Conservation (phyloP, 2,888 invertebrate species). For the Bombylius major region DNA sequence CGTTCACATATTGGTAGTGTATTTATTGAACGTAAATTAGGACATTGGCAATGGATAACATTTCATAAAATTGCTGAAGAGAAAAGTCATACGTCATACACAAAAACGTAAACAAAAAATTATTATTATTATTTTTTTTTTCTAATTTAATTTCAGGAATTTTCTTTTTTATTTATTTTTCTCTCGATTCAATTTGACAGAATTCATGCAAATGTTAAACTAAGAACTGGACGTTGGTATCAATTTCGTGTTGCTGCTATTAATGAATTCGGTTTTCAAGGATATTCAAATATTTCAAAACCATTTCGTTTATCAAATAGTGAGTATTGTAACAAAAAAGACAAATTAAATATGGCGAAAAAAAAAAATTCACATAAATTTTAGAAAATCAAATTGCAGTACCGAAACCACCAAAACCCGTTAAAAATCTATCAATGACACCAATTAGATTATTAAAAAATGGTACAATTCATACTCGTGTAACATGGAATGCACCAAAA, state of each 20-base stretch:
- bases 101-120: slow-evolving; percentile 13
- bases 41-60: slow-evolving; percentile 44
- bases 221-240: slow-evolving; percentile 59
- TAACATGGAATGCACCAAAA: slow-evolving; percentile 56
- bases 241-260: slow-evolving; percentile 67
- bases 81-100: slow-evolving; percentile 15
- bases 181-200: background rate
- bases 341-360: background rate
- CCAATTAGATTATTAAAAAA: slow-evolving; percentile 21
- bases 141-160: background rate
- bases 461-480: slow-evolving; percentile 42
- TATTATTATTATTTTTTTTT: background rate
- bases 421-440: slow-evolving; percentile 27
- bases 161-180: background rate
- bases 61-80: slow-evolving; percentile 29
- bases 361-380: slow-evolving; percentile 7
- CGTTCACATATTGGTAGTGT: slow-evolving; percentile 56
- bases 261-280: slow-evolving; percentile 56
- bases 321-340: slow-evolving; percentile 18
- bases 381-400: slow-evolving; percentile 20
- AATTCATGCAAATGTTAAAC: slow-evolving; percentile 18
- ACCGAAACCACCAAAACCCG: slow-evolving; percentile 32
- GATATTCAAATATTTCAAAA: slow-evolving; percentile 54
- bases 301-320: slow-evolving; percentile 38
- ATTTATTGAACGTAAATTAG: slow-evolving; percentile 49